Conservation (phyloP, 2,797 vertebrate genomes). For the Phaenicophaeus curvirostris region DNA sequence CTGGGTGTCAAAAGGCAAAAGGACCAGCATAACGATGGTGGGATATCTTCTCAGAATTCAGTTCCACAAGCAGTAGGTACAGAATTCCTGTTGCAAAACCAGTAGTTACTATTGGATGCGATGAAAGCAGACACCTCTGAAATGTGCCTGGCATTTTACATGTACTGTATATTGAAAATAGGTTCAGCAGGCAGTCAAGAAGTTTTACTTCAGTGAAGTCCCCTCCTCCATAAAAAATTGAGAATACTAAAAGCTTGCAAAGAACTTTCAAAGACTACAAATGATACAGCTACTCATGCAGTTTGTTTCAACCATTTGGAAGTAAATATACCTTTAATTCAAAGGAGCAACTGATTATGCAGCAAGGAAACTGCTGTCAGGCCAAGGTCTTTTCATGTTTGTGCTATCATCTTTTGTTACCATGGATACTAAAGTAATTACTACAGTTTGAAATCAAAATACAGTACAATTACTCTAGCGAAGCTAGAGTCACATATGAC, state of each 20-base stretch:
- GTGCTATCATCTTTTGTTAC: neutral
- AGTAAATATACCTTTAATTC: neutral
- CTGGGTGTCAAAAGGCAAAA: neutral
- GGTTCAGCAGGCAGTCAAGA: neutral
- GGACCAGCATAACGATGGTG: rapidly evolving
- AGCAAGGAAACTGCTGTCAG: neutral
- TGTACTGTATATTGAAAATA: neutral
- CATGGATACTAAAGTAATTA: neutral
- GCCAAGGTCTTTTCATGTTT: neutral
- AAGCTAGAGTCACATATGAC: neutral
- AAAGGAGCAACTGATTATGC: neutral
- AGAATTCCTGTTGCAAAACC: neutral
- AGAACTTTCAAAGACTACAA: neutral
- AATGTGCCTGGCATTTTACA: rapidly evolving
- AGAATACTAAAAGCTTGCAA: neutral
- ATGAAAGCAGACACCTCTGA: neutral
- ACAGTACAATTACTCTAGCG: no score
- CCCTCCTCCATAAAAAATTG: no score
- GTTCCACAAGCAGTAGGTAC: neutral
- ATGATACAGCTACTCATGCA: neutral
- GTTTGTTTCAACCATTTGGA: neutral
- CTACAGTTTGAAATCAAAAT: neutral
- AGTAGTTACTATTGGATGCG: neutral
- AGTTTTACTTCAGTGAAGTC: neutral
- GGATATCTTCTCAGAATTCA: neutral